Conservation (phyloP, 2,888 invertebrate species). For the Dryobota labecula region DNA sequence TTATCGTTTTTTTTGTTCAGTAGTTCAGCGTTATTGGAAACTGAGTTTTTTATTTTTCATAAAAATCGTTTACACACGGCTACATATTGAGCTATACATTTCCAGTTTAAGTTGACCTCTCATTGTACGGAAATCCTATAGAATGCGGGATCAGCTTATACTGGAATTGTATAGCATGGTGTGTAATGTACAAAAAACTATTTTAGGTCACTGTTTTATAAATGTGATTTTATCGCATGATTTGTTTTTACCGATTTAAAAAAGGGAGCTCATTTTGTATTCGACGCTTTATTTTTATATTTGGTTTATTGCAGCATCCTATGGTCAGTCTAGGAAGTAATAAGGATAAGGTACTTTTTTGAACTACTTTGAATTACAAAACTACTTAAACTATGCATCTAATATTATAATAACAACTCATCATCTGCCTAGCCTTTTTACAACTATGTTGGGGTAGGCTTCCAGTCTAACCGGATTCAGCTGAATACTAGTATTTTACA, state of each 20-base stretch:
- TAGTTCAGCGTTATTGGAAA: slow-evolving; percentile 12
- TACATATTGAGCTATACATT: too few species aligned
- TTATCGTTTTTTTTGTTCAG: background rate
- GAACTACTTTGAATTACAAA: background rate
- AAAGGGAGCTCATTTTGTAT: background rate
- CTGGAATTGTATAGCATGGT: too few species aligned
- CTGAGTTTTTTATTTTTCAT: background rate
- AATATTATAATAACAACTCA: too few species aligned
- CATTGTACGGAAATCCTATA: too few species aligned
- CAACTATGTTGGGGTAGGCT: too few species aligned
- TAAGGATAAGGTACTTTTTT: background rate
- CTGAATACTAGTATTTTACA: too few species aligned
- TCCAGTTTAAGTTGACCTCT: too few species aligned
- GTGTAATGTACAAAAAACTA: too few species aligned
- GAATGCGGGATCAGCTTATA: too few species aligned
- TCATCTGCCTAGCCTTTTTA: too few species aligned
- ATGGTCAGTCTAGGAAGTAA: background rate
- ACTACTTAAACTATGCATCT: background rate
- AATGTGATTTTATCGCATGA: background rate
- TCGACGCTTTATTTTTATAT: background rate
- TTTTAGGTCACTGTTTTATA: background rate
- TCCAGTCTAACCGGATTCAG: too few species aligned
- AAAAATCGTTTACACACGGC: background rate
- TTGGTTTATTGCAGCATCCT: background rate
- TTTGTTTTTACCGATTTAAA: background rate